Evolutionary conservation across 2,113 vertebrate genomes (phyloP).

Genomic region (Sylvietta virens): DNA sequence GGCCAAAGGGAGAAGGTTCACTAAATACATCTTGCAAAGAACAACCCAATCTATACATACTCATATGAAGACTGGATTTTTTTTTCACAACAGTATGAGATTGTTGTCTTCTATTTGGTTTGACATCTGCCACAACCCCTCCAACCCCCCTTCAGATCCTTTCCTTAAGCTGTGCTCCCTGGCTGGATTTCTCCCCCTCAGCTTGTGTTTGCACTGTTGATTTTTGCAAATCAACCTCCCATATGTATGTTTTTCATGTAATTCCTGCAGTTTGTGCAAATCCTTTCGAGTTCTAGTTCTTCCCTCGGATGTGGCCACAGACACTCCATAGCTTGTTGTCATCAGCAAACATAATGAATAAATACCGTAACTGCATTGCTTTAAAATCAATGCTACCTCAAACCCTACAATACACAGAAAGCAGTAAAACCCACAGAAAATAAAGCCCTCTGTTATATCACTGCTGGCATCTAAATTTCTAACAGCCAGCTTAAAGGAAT

Average conservation of each 20-base stretch:
- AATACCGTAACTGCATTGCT: background rate
- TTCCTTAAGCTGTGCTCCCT: background rate
- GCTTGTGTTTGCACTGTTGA: background rate
- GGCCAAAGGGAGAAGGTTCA: background rate
- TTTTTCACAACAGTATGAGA: background rate
- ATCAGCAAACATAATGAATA: background rate
- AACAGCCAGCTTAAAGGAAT: background rate
- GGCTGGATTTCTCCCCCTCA: background rate
- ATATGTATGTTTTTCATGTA: background rate
- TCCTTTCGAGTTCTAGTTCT: background rate
- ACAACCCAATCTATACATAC: background rate
- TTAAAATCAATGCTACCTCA: background rate
- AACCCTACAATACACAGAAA: background rate
- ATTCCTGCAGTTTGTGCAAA: background rate
- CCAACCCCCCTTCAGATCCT: fast-evolving
- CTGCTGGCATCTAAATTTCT: background rate
- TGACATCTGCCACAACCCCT: fast-evolving
- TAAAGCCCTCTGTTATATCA: background rate
- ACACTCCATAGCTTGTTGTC: background rate
- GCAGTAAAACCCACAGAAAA: background rate
- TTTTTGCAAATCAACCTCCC: background rate
- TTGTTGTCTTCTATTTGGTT: background rate
- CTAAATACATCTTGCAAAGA: background rate
- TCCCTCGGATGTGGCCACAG: background rate
- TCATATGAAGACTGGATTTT: background rate